These are phyloP conservation scores for Macroramphosus scolopax DNA, from an alignment of 2,797 vertebrate species.

Conservation along the genomic window DNA sequence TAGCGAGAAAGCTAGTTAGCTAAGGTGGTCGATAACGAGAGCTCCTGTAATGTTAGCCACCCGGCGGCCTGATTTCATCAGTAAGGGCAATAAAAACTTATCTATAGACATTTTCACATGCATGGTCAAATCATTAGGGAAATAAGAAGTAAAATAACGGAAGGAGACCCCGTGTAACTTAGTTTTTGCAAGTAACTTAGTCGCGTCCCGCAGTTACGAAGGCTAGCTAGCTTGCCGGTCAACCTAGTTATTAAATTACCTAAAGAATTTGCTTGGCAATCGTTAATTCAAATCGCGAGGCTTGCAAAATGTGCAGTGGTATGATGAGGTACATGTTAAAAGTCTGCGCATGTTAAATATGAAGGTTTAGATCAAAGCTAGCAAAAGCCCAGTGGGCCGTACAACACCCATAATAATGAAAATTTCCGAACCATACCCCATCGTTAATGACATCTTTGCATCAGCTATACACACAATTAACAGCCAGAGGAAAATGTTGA, in stretches of 20 bases:
- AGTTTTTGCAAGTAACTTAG: too few species aligned
- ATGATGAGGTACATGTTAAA: not conserved
- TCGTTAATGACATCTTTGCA: too few species aligned
- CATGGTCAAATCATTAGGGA: accelerated
- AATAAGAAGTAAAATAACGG: accelerated
- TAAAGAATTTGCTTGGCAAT: too few species aligned
- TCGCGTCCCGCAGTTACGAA: not conserved
- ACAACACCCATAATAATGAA: too few species aligned
- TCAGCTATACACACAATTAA: too few species aligned
- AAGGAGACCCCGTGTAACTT: too few species aligned
- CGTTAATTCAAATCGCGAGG: too few species aligned
- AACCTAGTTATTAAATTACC: not conserved
- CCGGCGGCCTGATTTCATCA: conserved; percentile 18
- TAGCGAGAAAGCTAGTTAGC: conserved; percentile 26
- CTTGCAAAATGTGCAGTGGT: accelerated
- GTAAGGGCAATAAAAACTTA: not conserved
- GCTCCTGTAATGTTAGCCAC: not conserved
- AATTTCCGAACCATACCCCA: too few species aligned
- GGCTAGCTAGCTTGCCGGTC: conserved; percentile 1
- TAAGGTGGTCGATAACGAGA: conserved; percentile 33
- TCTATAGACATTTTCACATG: not conserved
- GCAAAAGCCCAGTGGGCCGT: too few species aligned
- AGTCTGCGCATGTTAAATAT: not conserved
- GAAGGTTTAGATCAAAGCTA: too few species aligned
- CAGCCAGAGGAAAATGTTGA: too few species aligned